phyloP scores from a whole-genome alignment of 92 coral and sea anemone species.

The Galaxea fascicularis region DNA sequence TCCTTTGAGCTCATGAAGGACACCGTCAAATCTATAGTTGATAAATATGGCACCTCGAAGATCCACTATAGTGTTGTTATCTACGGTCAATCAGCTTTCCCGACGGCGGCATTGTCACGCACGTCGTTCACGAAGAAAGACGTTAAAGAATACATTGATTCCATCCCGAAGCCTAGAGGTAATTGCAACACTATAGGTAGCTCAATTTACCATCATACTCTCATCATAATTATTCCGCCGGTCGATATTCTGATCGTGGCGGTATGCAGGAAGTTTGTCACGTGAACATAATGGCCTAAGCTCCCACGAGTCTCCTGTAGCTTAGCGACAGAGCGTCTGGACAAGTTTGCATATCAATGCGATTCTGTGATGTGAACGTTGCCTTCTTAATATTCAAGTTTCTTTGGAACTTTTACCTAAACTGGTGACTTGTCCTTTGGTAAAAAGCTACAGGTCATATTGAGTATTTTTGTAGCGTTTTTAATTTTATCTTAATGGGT shows the following conservation, averaged over 20 bases:
- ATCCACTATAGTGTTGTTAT: slow-evolving; percentile 77
- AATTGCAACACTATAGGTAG: not conserved
- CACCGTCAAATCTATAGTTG: slow-evolving; percentile 74
- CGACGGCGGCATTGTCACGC: slow-evolving; percentile 8
- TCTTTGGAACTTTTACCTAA: too few relatives aligned
- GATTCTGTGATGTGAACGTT: too few relatives aligned
- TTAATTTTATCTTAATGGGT: not conserved
- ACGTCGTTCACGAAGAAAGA: slow-evolving; percentile 12
- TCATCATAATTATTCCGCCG: not conserved
- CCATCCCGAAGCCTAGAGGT: slow-evolving; percentile 42
- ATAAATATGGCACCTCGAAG: slow-evolving; percentile 79
- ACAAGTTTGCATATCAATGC: too few relatives aligned
- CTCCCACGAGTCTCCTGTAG: too few relatives aligned
- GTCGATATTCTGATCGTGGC: too few relatives aligned
- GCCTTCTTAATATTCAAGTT: too few relatives aligned
- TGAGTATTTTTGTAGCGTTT: not conserved
- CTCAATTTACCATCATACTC: not conserved
- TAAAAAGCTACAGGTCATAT: not conserved
- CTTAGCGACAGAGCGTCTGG: too few relatives aligned
- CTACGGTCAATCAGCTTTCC: slow-evolving; percentile 60
- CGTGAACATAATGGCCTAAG: too few relatives aligned
- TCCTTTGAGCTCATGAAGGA: slow-evolving; percentile 74
- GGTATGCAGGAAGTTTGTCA: too few relatives aligned
- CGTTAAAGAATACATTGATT: not conserved
- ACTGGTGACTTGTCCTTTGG: too few relatives aligned